Evolutionary conservation across 1,140 invertebrate genomes (phyloP), one percentile per base, ranked within the genome.

Genomic region (Anastrepha ludens): DNA sequence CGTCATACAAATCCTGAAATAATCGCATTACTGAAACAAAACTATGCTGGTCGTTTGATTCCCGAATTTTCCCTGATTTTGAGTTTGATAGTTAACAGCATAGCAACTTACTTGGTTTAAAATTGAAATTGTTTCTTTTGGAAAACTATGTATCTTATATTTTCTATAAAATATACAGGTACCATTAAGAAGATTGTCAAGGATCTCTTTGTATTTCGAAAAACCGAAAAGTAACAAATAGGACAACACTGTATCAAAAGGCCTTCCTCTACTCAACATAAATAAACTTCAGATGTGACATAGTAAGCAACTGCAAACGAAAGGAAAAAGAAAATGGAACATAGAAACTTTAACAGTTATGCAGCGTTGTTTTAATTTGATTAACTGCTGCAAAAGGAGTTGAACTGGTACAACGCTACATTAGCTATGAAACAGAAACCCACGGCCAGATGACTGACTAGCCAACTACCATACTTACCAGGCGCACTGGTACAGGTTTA

Each of bases 321-420:
- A 81, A 81, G 74, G 47, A 55, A 58, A 81, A 55, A 55, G 74
- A 81, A 81, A 81, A 81, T 81, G 47, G 44, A 55, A 81, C 74
- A 50, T 81, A 81, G 47, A 81, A 81, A 81, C 41, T n/a, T 81
- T 20, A 55, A 81, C 74, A 81, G 74, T 81, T 81, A 81, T 55
- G 74, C 74, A 15, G 55, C 47, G 17, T 81, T 55, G 74, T 47
- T 81, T 81, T 81, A 81, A 81, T 81, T 81, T 81, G 74, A 81
- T 55, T 81, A 81, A 50, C 74, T 50, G 47, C 47, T 17, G 74
- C 74, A 81, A 55, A 81, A 81, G 74, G 74, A 81, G 74, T 81
- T 17, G 74, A n/a, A 55, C 74, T 81, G 74, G 15, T 81, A 55
- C 41, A n/a, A 2, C 67, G 64, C 39, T 29, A 9, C 39, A 47